These are phyloP conservation scores for Siniperca scherzeri DNA, from an alignment of 2,797 vertebrate genomes.

Conservation along the genomic window DNA sequence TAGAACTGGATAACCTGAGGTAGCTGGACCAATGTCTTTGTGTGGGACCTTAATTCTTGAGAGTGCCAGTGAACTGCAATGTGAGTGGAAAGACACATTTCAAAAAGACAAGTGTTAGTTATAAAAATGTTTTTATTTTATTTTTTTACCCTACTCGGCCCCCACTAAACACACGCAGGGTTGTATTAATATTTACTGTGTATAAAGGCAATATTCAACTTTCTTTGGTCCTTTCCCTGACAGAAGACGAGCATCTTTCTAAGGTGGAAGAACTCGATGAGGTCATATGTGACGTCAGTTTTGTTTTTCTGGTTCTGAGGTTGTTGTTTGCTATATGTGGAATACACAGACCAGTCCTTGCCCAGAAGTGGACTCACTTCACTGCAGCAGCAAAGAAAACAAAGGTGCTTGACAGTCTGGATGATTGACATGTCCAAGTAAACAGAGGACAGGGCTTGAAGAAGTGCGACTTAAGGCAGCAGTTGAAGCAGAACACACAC, in stretches of 20 bases:
- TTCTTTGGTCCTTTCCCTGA: conserved; percentile 13
- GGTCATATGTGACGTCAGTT: conserved; percentile 30
- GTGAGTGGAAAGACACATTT: conserved; percentile 70
- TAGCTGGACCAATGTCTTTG: conserved; percentile 56
- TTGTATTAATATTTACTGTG: conserved; percentile 61
- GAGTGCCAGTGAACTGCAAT: conserved; percentile 43
- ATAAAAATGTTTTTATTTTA: neutral
- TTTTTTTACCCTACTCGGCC: neutral
- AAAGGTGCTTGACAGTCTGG: conserved; percentile 45
- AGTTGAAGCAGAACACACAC: conserved; percentile 11
- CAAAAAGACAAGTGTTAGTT: conserved; percentile 66
- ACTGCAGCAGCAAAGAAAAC: conserved; percentile 50
- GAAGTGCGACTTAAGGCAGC: conserved; percentile 18
- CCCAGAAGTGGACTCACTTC: conserved; percentile 34
- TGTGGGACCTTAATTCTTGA: conserved; percentile 27
- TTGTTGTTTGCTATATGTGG: conserved; percentile 52
- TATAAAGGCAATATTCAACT: conserved; percentile 27
- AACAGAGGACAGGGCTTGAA: conserved; percentile 22
- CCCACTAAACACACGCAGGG: conserved; percentile 21
- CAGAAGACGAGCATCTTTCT: conserved; percentile 21
- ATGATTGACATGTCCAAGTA: conserved; percentile 35
- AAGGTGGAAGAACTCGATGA: conserved; percentile 5
- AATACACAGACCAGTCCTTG: conserved; percentile 50
- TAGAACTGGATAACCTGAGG: conserved; percentile 75
- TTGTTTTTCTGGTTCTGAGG: conserved; percentile 59